phyloP scores from a whole-genome alignment of 2,888 invertebrate species.

The Drosophila subquinaria region DNA sequence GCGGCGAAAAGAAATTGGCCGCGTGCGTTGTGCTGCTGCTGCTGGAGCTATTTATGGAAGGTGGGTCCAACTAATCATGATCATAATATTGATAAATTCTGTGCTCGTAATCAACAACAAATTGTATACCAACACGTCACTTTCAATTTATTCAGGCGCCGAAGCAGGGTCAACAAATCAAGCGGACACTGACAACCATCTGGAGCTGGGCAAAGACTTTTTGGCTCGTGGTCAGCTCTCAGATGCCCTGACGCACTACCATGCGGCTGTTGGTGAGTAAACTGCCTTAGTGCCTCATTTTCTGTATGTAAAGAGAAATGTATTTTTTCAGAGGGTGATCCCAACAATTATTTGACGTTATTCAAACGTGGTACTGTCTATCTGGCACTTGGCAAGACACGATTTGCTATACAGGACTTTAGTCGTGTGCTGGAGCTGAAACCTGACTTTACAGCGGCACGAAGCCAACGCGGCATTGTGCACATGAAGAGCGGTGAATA shows the following conservation, averaged over 20 bases:
- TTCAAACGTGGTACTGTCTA: slow-evolving; percentile 98
- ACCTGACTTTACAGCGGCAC: slow-evolving; percentile 96
- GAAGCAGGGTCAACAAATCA: slow-evolving; percentile 87
- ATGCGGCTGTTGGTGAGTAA: slow-evolving; percentile 96
- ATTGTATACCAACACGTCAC: slow-evolving; percentile 55
- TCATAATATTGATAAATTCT: background rate
- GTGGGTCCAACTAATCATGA: slow-evolving; percentile 84
- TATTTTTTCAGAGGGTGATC: slow-evolving; percentile 92
- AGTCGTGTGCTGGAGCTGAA: slow-evolving; percentile 96
- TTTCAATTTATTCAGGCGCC: slow-evolving; percentile 87
- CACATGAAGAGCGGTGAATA: slow-evolving; percentile 95
- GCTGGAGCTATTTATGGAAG: slow-evolving; percentile 89
- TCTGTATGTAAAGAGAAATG: background rate
- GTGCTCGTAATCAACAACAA: slow-evolving; percentile 6
- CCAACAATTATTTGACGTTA: slow-evolving; percentile 97
- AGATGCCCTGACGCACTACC: slow-evolving; percentile 98
- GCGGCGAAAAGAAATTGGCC: slow-evolving; percentile 88
- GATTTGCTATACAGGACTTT: slow-evolving; percentile 97
- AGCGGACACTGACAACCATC: slow-evolving; percentile 95
- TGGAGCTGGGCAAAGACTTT: slow-evolving; percentile 97
- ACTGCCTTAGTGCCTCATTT: background rate
- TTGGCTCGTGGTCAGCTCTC: slow-evolving; percentile 96
- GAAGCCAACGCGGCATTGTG: slow-evolving; percentile 93
- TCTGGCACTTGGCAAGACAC: slow-evolving; percentile 97
- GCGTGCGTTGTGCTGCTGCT: slow-evolving; percentile 89